Evolutionary conservation across 2,113 vertebrate species (phyloP).

Genomic region (Arenaria interpres): DNA sequence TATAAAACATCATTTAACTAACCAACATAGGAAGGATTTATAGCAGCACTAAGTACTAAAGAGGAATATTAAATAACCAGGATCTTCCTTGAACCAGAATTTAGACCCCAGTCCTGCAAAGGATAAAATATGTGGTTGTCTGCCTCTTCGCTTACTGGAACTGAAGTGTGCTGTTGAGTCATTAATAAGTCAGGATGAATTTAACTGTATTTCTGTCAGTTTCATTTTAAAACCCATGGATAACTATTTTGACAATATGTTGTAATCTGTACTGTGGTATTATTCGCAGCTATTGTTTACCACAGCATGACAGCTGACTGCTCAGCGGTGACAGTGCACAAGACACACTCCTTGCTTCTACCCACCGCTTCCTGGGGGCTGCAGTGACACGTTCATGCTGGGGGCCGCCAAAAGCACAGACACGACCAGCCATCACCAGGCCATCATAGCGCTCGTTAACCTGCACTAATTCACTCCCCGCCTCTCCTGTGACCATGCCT

Average conservation of each 20-base stretch:
- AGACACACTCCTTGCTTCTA: not conserved
- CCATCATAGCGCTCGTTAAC: not conserved
- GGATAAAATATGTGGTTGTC: not conserved
- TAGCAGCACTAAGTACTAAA: not conserved
- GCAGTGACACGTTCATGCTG: not conserved
- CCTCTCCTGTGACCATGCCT: not conserved
- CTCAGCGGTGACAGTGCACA: not conserved
- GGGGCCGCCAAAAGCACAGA: not conserved
- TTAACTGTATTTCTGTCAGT: not conserved
- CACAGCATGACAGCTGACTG: not conserved
- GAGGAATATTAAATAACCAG: not conserved
- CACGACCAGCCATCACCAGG: not conserved
- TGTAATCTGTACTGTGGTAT: not conserved
- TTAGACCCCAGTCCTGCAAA: not conserved
- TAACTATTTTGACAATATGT: not conserved
- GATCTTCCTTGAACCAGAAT: not conserved
- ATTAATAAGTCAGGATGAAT: not conserved
- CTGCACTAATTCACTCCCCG: not conserved
- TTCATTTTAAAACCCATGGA: not conserved
- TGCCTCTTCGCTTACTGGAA: not conserved
- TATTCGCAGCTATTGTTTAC: not conserved
- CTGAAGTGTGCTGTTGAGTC: not conserved
- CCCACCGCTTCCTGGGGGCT: not conserved
- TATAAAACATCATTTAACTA: constrained; percentile 1
- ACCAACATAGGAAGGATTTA: not conserved